Percentiles rank a stretch among this genome's conserved stretches.
These are phyloP conservation scores for Nephrotoma flavescens DNA, from an alignment of 2,888 invertebrate species.

Conservation along the genomic window DNA sequence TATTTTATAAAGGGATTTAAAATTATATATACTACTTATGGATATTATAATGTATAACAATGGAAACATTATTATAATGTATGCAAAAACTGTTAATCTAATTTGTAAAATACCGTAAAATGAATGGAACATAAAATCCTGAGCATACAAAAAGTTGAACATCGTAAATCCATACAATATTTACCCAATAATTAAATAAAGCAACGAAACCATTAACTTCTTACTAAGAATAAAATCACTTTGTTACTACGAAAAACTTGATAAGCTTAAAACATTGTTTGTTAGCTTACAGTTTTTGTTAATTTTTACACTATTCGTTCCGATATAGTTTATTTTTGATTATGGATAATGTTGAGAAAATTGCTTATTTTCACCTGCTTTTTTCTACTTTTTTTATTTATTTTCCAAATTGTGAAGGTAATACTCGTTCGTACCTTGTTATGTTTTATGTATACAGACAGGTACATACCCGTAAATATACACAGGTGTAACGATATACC, in stretches of 20 bases:
- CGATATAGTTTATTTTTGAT: neutral
- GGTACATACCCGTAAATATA: neutral
- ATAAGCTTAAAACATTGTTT: neutral
- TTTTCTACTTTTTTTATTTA: neutral
- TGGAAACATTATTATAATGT: too few relatives aligned
- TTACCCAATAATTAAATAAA: neutral
- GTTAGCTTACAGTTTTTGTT: neutral
- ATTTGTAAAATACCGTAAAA: too few relatives aligned
- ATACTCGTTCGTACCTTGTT: neutral
- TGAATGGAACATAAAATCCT: neutral
- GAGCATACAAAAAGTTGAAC: neutral
- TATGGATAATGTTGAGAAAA: neutral
- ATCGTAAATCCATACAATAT: neutral
- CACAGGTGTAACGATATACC: neutral
- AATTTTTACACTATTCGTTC: neutral
- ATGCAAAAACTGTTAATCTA: too few relatives aligned
- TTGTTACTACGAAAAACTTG: neutral
- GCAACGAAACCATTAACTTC: neutral
- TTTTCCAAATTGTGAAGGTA: neutral
- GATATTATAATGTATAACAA: too few relatives aligned
- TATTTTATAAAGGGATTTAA: too few relatives aligned
- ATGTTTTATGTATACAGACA: neutral
- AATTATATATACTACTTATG: too few relatives aligned
- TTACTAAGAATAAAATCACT: neutral
- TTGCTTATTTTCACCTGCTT: neutral